Evolutionary conservation across 1,140 invertebrate genomes (phyloP), one percentile per base, ranked within the genome.

Genomic region (Drosophila yakuba): DNA sequence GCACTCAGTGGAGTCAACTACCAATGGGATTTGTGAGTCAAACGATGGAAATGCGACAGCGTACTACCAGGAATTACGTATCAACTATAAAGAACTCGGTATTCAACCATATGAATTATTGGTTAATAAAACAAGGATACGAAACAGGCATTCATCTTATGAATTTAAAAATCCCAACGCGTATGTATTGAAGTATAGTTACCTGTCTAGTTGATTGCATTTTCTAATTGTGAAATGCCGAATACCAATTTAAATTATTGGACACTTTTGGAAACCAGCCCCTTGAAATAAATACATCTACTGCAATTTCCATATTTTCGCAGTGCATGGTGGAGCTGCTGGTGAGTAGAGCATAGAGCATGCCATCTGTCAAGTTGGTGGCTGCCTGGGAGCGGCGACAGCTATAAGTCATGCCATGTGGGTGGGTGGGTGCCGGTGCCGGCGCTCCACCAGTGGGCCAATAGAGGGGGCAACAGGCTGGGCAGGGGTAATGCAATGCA

Each of bases 341-440:
- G 39, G 50, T 38, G 43, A 72, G 41, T 47, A 41, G 60, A 66
- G 39, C 38, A 32, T 32, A 8, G 32, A 32, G 32, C 32, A 32
- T 52, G 66, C 60, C 75, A 76, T 71, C 47, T 76, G 61, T 67
- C 61, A 58, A 67, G 48, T 59, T 54, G 60, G n/a, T 25, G 43
- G 47, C 35, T 52, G 25, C 55, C 54, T 74, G 73, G 73, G 73
- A 67, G 73, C 73, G 73, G 28, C 54, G 41, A 64, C 63, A 66
- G 48, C 48, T 51, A 44, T 17, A 45, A 60, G 55, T 15, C 58
- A 51, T 67, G 63, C 25, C 58, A 66, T 67, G 63, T 54, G 68
- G 69, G 57, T 66, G 73, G 43, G 25, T 75, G 72, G 73, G 54
- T 41, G 67, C 47, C 38, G 25, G 25, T 25, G 20, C 25, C 25